Evolutionary conservation across 2,113 vertebrate genomes (phyloP), one percentile per base, ranked within the genome.

Genomic region (Indicator indicator): DNA sequence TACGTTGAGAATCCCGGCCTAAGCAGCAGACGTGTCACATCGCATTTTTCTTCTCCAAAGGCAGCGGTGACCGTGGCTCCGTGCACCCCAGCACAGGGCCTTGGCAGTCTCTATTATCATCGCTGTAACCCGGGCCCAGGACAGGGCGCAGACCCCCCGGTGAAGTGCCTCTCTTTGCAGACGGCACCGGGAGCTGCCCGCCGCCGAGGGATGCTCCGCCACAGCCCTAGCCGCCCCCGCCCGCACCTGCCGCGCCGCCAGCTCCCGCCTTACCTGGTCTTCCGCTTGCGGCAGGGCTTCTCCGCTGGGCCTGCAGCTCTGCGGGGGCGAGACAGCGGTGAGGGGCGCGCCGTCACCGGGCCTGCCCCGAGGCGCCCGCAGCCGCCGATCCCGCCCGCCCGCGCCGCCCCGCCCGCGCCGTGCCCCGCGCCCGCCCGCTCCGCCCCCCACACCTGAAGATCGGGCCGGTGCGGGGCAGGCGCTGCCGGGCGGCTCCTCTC

Each of bases 381-480:
- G 76, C 72, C 71, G 48, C 55, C 60, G 54, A 59, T 88, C 79
- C 72, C 79, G 42, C 59, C 56, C 91, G 59, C 74, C 74, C 83
- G 81, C 72, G 44, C 64, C 71, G 42, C 42, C 42, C 76, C n/a
- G 63, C 63, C 64, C 50, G 83, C 69, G 70, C 64, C 81, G 38
- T 24, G 38, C 56, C 48, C 54, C 58, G 58, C 24, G 56, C 55
- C 86, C 59, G 42, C 58, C 74, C 69, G 67, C 92, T 69, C 78
- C 77, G 33, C 64, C 55, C 92, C 88, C 78, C 85, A 67, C 68
- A 91, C 88, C 93, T 86, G 91, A 87, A 88, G 86, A 67, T 90
- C 64, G 74, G 91, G 82, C 88, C 86, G 63, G 64, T 58, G 56
- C 68, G 65, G 67, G 77, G 81, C 71, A 72, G 67, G 74, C 88